Evolutionary conservation across 2,113 vertebrate species (phyloP).

Genomic region (Ictalurus punctatus): DNA sequence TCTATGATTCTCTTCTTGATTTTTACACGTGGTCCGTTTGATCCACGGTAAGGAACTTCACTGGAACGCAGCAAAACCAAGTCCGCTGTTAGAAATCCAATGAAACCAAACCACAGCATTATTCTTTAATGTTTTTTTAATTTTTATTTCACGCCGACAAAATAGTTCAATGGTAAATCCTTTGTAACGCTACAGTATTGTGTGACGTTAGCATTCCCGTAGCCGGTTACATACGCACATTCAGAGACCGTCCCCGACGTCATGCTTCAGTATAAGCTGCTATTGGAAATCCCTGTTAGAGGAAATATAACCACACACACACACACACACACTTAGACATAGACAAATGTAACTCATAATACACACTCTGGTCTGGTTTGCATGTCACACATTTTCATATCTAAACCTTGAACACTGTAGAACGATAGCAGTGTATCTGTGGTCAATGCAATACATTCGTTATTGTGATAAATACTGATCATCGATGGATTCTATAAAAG

Average conservation of each 20-base stretch:
- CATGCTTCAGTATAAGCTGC: neutral
- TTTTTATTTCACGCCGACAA: conserved; percentile 33
- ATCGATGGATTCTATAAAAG: neutral
- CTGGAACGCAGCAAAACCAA: neutral
- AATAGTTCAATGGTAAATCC: neutral
- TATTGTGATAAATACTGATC: neutral
- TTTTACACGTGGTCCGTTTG: neutral
- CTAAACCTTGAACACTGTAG: neutral
- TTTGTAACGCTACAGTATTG: neutral
- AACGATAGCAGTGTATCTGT: neutral
- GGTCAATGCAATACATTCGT: neutral
- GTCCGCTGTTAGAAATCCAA: neutral
- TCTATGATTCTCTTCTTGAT: neutral
- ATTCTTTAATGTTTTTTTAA: neutral
- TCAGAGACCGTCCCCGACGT: neutral
- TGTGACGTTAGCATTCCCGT: neutral
- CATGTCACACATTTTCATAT: neutral
- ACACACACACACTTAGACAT: neutral
- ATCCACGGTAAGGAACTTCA: neutral
- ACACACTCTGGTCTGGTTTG: neutral
- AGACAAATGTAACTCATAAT: neutral
- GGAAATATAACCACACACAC: neutral
- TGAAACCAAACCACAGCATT: neutral
- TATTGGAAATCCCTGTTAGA: neutral
- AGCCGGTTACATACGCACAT: neutral